Percentiles rank a stretch among this genome's conserved stretches.
Conservation (phyloP, 2,888 invertebrate species). For the Agrilus cyanescens region DNA sequence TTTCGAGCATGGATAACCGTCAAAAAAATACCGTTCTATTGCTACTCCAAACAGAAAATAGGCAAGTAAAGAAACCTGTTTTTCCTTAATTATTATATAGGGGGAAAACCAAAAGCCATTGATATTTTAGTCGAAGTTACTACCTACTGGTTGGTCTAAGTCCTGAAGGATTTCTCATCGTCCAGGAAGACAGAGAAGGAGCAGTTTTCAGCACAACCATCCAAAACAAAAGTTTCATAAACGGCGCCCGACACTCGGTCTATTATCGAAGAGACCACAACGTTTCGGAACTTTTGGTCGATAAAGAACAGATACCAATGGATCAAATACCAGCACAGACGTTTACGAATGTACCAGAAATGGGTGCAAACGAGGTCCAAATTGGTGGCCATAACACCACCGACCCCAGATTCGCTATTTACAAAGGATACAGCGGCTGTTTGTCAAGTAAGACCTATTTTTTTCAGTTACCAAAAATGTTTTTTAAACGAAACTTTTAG, state of each 20-base stretch:
- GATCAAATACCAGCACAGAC: conserved; percentile 56
- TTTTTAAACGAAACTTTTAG: conserved; percentile 37
- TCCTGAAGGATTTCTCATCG: conserved; percentile 69
- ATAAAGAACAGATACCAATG: conserved; percentile 61
- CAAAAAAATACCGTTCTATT: conserved; percentile 69
- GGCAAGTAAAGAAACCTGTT: conserved; percentile 38
- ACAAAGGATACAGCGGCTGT: conserved; percentile 81
- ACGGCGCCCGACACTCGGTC: conserved; percentile 70
- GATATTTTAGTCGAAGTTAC: conserved; percentile 55
- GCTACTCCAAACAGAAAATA: conserved; percentile 71
- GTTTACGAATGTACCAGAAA: conserved; percentile 53
- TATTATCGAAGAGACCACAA: conserved; percentile 56
- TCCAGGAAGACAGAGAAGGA: conserved; percentile 77
- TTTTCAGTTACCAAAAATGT: neutral
- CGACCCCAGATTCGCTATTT: conserved; percentile 69
- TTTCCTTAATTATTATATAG: neutral
- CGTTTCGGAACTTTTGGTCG: conserved; percentile 60
- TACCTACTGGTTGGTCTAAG: conserved; percentile 73
- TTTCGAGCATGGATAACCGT: conserved; percentile 69
- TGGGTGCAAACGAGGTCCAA: conserved; percentile 71
- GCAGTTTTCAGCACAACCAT: conserved; percentile 62
- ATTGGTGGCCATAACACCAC: conserved; percentile 78
- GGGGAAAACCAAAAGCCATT: neutral
- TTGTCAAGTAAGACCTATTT: conserved; percentile 56
- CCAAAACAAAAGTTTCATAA: conserved; percentile 67